Conservation (phyloP, 2,888 invertebrate species). For the Apotomis capreana region DNA sequence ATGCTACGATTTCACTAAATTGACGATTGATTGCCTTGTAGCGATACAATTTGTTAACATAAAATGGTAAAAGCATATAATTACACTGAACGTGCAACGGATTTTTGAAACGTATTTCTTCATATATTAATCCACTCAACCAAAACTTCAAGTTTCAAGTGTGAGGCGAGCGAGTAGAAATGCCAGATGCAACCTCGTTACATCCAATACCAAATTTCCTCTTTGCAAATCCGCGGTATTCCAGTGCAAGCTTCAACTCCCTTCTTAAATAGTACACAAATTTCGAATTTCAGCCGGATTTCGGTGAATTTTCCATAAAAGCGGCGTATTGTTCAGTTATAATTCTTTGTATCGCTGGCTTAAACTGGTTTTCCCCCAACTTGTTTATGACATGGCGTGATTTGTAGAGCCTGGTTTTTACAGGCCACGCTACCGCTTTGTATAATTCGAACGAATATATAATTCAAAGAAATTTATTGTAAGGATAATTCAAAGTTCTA, state of each 20-base stretch:
- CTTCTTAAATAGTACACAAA: neutral
- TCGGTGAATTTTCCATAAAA: constrained; percentile 27
- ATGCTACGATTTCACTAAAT: constrained; percentile 42
- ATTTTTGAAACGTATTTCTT: neutral
- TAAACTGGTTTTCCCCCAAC: constrained; percentile 22
- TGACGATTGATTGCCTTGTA: constrained; percentile 19
- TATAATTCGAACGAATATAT: constrained; percentile 27
- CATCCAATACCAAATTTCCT: constrained; percentile 13
- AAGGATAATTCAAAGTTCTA: constrained; percentile 10
- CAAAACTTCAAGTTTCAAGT: neutral
- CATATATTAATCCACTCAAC: constrained; percentile 15
- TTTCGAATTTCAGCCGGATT: constrained; percentile 6
- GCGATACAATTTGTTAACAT: neutral
- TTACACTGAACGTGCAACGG: neutral
- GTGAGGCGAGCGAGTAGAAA: neutral
- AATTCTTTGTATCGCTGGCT: constrained; percentile 24
- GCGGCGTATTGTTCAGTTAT: constrained; percentile 18
- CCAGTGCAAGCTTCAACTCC: neutral
- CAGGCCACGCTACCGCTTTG: constrained; percentile 22
- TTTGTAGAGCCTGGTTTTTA: constrained; percentile 40
- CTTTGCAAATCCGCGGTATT: constrained; percentile 1
- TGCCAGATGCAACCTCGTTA: constrained; percentile 22
- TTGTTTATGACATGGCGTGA: constrained; percentile 40
- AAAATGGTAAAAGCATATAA: constrained; percentile 2
- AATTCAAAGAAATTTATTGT: constrained; percentile 15